A percentile compares a stretch with the other conserved stretches of the same genome.
phyloP scores from a whole-genome alignment of 2,888 invertebrate species.

The Theodoxus fluviatilis region DNA sequence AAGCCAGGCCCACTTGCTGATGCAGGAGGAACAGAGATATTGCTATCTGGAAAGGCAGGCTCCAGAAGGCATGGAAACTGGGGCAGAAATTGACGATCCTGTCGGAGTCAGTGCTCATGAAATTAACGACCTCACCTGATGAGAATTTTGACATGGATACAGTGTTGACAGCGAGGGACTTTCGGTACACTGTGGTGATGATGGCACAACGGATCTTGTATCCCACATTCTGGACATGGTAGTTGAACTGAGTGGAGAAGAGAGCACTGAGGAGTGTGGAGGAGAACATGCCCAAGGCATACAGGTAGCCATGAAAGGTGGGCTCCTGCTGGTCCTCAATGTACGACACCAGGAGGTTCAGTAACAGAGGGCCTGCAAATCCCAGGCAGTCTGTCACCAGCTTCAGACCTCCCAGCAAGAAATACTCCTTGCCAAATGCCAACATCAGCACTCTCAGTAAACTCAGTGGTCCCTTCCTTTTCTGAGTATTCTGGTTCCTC shows the following conservation, averaged over 20 bases:
- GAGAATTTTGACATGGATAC: constrained; percentile 64
- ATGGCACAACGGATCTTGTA: constrained; percentile 87
- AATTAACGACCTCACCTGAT: constrained; percentile 90
- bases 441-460: constrained; percentile 50
- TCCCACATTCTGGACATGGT: constrained; percentile 77
- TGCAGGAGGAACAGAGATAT: constrained; percentile 26
- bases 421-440: constrained; percentile 62
- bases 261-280: constrained; percentile 78
- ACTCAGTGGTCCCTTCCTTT: constrained; percentile 27
- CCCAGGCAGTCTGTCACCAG: constrained; percentile 82
- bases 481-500: constrained; percentile 5
- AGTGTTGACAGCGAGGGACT: constrained; percentile 70
- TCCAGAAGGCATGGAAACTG: constrained; percentile 96
- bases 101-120: constrained; percentile 96
- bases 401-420: constrained; percentile 68
- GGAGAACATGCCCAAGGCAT: constrained; percentile 73
- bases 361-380: constrained; percentile 87
- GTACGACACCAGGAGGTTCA: constrained; percentile 82
- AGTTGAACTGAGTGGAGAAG: constrained; percentile 87
- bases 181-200: constrained; percentile 82
- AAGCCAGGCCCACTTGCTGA: constrained; percentile 83
- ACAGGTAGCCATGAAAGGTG: constrained; percentile 64
- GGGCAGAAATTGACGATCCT: constrained; percentile 94
- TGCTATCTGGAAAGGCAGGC: constrained; percentile 80
- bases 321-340: constrained; percentile 78